Conservation (phyloP, 2,888 invertebrate species). For the Trilocha varians region DNA sequence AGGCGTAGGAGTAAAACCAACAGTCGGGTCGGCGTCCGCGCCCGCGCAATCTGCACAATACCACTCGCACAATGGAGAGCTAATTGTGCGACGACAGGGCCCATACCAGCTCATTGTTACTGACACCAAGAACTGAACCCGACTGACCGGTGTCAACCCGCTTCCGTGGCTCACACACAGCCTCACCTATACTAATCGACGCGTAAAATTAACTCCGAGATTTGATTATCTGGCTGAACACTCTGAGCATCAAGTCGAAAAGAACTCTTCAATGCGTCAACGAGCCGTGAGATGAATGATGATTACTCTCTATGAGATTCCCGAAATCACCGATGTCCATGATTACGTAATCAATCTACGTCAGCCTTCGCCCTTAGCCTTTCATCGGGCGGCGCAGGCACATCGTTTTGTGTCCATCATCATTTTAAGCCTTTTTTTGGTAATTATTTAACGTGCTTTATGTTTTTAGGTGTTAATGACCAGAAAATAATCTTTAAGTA, state of each 20-base stretch:
- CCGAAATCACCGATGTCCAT: constrained; percentile 59
- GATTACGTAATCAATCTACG: constrained; percentile 71
- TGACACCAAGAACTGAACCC: constrained; percentile 23
- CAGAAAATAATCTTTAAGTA: constrained; percentile 47
- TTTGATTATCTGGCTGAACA: constrained; percentile 29
- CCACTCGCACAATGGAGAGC: constrained; percentile 49
- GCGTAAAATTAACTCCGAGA: constrained; percentile 38
- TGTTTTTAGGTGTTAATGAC: constrained; percentile 62
- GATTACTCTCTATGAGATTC: constrained; percentile 63
- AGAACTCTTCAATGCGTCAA: constrained; percentile 44
- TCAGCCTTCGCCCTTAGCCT: constrained; percentile 54
- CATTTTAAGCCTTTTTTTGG: constrained; percentile 63
- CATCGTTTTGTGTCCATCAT: constrained; percentile 50
- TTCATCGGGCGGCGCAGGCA: constrained; percentile 57
- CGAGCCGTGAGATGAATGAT: constrained; percentile 64
- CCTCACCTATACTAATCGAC: constrained; percentile 24
- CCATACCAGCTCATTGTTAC: constrained; percentile 45
- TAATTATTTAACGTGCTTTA: constrained; percentile 60
- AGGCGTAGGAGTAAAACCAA: constrained; percentile 64
- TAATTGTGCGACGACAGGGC: constrained; percentile 68
- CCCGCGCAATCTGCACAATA: constrained; percentile 47
- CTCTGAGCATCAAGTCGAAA: constrained; percentile 31
- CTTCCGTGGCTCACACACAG: constrained; percentile 21
- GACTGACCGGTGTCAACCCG: constrained; percentile 6
- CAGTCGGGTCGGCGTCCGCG: constrained; percentile 31